These are phyloP conservation scores for Chaetophractus vellerosus DNA, from an alignment of 2,797 vertebrate species.

Conservation along the genomic window DNA sequence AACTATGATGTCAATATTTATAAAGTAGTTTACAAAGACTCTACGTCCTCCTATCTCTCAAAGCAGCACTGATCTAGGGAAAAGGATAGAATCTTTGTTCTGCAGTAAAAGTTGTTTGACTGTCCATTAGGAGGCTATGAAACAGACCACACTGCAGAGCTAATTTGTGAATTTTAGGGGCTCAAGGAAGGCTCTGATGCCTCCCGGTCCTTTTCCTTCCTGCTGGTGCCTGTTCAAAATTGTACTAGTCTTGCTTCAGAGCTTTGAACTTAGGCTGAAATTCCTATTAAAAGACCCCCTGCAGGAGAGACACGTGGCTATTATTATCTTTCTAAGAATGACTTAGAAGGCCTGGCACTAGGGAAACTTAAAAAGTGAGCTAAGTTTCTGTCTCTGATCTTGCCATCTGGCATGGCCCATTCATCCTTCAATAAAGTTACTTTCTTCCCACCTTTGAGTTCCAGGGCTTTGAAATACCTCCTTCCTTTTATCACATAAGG, in stretches of 20 bases:
- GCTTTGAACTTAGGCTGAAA: not conserved
- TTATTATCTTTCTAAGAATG: not conserved
- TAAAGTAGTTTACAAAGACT: slow-evolving; percentile 52
- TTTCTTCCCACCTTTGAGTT: not conserved
- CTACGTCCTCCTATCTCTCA: not conserved
- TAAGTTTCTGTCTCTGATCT: not conserved
- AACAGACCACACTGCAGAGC: not conserved
- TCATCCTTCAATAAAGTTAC: not conserved
- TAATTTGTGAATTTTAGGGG: not conserved
- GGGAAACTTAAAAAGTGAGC: not conserved
- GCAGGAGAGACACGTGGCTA: not conserved
- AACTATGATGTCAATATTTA: slow-evolving; percentile 61
- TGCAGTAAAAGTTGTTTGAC: not conserved
- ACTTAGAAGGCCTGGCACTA: not conserved
- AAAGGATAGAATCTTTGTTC: slow-evolving; percentile 8
- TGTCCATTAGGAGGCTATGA: slow-evolving; percentile 16
- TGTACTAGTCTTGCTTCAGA: not conserved
- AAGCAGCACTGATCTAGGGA: not conserved
- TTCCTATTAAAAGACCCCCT: not conserved
- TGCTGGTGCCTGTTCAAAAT: not conserved
- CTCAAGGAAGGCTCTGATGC: not conserved
- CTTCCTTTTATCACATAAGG: slow-evolving; percentile 4
- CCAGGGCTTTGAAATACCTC: not conserved
- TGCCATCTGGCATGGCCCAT: not conserved
- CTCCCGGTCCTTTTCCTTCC: not conserved